phyloP scores from a whole-genome alignment of 2,797 vertebrate genomes.

The Silurus lanzhouensis region DNA sequence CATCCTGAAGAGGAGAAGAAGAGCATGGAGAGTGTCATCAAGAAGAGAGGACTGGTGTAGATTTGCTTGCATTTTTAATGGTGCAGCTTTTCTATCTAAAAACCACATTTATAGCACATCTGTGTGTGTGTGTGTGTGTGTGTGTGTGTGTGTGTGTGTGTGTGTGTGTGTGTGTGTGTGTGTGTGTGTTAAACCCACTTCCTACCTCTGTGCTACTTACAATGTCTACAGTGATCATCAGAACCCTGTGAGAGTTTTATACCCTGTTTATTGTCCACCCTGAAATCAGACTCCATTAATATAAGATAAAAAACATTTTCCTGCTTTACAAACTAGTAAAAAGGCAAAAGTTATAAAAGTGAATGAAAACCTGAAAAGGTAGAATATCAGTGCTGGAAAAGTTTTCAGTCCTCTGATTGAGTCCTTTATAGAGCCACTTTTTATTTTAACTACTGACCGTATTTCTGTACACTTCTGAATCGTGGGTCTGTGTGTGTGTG shows the following conservation, averaged over 20 bases:
- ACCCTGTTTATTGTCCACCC: too few relatives aligned
- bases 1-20: constrained; percentile 88
- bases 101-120: constrained; percentile 2
- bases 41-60: constrained; percentile 67
- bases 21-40: constrained; percentile 84
- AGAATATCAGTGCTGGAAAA: too few relatives aligned
- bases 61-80: not conserved
- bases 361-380: too few relatives aligned
- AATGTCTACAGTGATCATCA: too few relatives aligned
- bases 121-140: not conserved
- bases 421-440: too few relatives aligned
- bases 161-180: not conserved
- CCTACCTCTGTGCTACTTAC: constrained; percentile 3
- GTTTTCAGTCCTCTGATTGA: too few relatives aligned
- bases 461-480: not conserved
- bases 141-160: not conserved
- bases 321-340: too few relatives aligned
- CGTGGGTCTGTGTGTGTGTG: not conserved
- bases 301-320: too few relatives aligned
- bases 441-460: too few relatives aligned
- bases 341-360: too few relatives aligned
- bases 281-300: too few relatives aligned
- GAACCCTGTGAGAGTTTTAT: too few relatives aligned
- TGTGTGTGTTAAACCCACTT: not conserved
- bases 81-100: not conserved